These are phyloP conservation scores for Alentia gelatinosa DNA, from an alignment of 2,888 invertebrate genomes.

Conservation along the genomic window DNA sequence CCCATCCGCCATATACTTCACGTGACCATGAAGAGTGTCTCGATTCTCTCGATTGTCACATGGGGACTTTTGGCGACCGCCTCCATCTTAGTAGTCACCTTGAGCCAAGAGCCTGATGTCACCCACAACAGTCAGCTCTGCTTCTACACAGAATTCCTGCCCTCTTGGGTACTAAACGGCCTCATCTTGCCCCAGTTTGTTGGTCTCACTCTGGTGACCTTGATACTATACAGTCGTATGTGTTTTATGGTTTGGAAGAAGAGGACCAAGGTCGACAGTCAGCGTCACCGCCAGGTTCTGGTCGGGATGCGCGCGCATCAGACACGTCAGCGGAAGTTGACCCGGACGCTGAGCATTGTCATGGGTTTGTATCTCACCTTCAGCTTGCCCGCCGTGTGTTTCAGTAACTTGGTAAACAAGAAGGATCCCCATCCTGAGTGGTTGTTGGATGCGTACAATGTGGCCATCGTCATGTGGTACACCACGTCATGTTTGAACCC, in stretches of 20 bases:
- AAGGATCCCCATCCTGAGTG: background rate
- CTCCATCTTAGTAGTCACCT: background rate
- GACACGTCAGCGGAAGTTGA: slow-evolving; percentile 29
- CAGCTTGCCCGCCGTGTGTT: background rate
- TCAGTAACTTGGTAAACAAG: slow-evolving; percentile 21
- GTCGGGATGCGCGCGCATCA: background rate
- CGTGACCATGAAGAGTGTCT: background rate
- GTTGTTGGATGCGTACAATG: background rate
- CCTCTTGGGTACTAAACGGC: background rate
- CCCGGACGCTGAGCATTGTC: background rate
- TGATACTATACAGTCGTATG: background rate
- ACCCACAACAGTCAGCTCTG: background rate
- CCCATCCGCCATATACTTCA: background rate
- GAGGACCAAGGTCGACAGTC: background rate
- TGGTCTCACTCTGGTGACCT: background rate
- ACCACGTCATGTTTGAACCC: background rate
- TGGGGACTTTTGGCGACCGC: background rate
- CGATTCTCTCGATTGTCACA: background rate
- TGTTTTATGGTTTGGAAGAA: background rate
- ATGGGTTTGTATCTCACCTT: slow-evolving; percentile 7
- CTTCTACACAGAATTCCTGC: slow-evolving; percentile 1
- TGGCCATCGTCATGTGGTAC: slow-evolving; percentile 29
- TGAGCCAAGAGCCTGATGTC: background rate
- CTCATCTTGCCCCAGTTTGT: background rate
- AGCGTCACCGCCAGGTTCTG: background rate